Percentiles rank a stretch among this genome's conserved stretches.
phyloP scores from a whole-genome alignment of 2,888 invertebrate species.

The Drosophila niveifrons region DNA sequence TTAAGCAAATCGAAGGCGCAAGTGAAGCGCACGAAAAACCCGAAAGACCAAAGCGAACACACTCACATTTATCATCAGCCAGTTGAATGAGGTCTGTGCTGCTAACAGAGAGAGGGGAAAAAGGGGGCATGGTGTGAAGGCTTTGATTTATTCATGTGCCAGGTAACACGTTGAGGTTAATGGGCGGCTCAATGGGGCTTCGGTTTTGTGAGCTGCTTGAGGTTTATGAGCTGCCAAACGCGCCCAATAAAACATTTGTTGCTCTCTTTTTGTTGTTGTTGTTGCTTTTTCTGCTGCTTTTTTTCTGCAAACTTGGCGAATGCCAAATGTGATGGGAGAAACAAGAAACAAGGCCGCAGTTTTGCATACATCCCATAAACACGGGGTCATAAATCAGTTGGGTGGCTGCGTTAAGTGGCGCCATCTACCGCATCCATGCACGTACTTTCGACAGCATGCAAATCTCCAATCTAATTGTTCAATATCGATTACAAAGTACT shows the following conservation, averaged over 20 bases:
- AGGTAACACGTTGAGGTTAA: slow-evolving; percentile 75
- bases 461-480: slow-evolving; percentile 32
- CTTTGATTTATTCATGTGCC: slow-evolving; percentile 77
- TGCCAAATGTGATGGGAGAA: slow-evolving; percentile 19
- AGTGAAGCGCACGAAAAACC: slow-evolving; percentile 41
- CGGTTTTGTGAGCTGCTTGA: slow-evolving; percentile 22
- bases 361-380: slow-evolving; percentile 34
- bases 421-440: slow-evolving; percentile 36
- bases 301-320: not conserved
- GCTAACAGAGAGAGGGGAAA: not conserved
- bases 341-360: slow-evolving; percentile 41
- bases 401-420: slow-evolving; percentile 24
- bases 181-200: slow-evolving; percentile 67
- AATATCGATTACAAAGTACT: slow-evolving; percentile 3
- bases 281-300: not conserved
- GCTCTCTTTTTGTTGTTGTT: slow-evolving; percentile 5
- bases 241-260: slow-evolving; percentile 56
- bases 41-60: slow-evolving; percentile 1
- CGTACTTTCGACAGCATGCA: slow-evolving; percentile 6
- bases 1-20: slow-evolving; percentile 75
- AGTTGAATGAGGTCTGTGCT: slow-evolving; percentile 32
- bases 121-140: slow-evolving; percentile 47
- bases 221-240: slow-evolving; percentile 62
- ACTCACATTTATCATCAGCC: slow-evolving; percentile 69
- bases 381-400: slow-evolving; percentile 45